Percentiles rank a stretch among this genome's conserved stretches.
phyloP scores from a whole-genome alignment of 2,113 vertebrate genomes.

The Vulpes lagopus region DNA sequence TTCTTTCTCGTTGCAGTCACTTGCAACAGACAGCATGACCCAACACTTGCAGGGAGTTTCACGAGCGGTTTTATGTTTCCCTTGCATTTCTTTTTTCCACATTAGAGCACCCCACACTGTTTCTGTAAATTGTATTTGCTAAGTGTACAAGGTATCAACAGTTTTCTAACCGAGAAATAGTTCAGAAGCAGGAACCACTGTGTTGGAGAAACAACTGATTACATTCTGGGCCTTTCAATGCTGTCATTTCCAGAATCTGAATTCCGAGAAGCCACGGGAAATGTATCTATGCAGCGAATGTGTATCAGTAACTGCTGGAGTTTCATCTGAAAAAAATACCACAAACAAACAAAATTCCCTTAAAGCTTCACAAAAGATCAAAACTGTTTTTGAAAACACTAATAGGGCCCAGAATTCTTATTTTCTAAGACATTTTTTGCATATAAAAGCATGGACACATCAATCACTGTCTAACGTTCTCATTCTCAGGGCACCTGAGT shows the following conservation, averaged over 20 bases:
- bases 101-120: slow-evolving; percentile 88
- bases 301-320: slow-evolving; percentile 91
- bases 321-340: slow-evolving; percentile 90
- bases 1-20: slow-evolving; percentile 92
- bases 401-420: slow-evolving; percentile 91
- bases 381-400: slow-evolving; percentile 94
- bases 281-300: slow-evolving; percentile 91
- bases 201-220: slow-evolving; percentile 88
- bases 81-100: slow-evolving; percentile 90
- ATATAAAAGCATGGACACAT: slow-evolving; percentile 92
- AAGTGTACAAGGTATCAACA: slow-evolving; percentile 91
- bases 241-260: slow-evolving; percentile 90
- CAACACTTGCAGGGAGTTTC: slow-evolving; percentile 91
- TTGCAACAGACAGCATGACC: slow-evolving; percentile 90
- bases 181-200: slow-evolving; percentile 92
- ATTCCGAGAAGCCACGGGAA: slow-evolving; percentile 92
- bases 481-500: slow-evolving; percentile 75
- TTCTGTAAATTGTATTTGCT: slow-evolving; percentile 90
- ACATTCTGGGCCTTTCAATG: slow-evolving; percentile 91
- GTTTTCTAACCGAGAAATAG: slow-evolving; percentile 92
- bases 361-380: slow-evolving; percentile 94
- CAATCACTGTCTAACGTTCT: slow-evolving; percentile 90
- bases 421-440: slow-evolving; percentile 94
- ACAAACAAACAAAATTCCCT: slow-evolving; percentile 92
- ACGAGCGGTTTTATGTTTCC: slow-evolving; percentile 92